Evolutionary conservation across 2,888 invertebrate species (phyloP).

Genomic region (Athalia rosae): DNA sequence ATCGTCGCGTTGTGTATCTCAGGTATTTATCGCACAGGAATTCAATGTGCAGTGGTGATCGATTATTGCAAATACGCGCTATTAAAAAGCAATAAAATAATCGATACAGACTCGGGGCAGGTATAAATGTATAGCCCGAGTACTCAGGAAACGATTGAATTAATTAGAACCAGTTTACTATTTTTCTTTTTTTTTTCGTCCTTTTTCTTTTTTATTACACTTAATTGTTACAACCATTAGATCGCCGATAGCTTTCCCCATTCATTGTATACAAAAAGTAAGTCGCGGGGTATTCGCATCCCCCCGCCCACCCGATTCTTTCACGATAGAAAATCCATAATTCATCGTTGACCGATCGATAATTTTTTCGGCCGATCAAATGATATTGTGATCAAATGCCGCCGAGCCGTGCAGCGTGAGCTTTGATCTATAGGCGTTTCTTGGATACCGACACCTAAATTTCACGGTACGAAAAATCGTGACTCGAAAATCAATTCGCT

Average conservation of each 20-base stretch:
- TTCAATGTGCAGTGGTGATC: constrained; percentile 14
- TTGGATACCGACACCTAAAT: constrained; percentile 3
- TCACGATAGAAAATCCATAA: too few relatives aligned
- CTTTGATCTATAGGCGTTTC: constrained; percentile 6
- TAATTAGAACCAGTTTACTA: constrained; percentile 29
- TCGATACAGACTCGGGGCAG: background rate
- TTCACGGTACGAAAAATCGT: constrained; percentile 1
- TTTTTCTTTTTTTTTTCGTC: background rate
- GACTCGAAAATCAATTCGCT: background rate
- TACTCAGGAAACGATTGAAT: constrained; percentile 34
- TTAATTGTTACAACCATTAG: too few relatives aligned
- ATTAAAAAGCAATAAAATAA: constrained; percentile 33
- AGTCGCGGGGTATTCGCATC: too few relatives aligned
- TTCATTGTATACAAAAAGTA: too few relatives aligned
- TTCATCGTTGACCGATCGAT: too few relatives aligned
- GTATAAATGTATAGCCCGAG: constrained; percentile 9
- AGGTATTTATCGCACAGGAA: background rate
- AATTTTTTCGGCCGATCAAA: too few relatives aligned
- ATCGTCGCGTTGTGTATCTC: background rate
- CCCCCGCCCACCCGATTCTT: too few relatives aligned
- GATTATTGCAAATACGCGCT: constrained; percentile 21
- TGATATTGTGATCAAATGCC: too few relatives aligned
- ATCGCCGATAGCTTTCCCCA: too few relatives aligned
- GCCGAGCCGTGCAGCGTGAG: too few relatives aligned
- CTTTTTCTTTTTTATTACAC: too few relatives aligned